Percentiles rank a stretch among this genome's conserved stretches.
Evolutionary conservation across 2,113 vertebrate species (phyloP).

Genomic region (Neoarius graeffei): DNA sequence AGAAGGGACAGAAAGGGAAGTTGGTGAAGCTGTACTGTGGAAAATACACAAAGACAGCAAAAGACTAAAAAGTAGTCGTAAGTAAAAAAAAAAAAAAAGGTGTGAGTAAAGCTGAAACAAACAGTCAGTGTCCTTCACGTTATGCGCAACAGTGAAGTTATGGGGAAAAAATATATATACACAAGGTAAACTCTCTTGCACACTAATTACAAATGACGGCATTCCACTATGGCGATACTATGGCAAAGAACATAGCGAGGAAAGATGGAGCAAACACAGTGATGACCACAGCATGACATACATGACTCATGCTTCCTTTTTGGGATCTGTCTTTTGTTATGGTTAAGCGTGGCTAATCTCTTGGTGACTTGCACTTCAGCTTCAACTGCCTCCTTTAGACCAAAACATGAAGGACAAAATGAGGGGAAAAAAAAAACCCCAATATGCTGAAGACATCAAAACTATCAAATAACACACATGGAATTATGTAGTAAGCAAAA

Average conservation of each 20-base stretch:
- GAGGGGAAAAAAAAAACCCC: background rate
- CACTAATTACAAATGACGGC: background rate
- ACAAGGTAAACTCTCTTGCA: background rate
- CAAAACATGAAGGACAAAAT: constrained; percentile 26
- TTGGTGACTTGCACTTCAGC: constrained; percentile 22
- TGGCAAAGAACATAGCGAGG: constrained; percentile 11
- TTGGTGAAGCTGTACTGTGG: constrained; percentile 43
- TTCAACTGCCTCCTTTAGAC: constrained; percentile 24
- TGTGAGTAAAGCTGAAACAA: constrained; percentile 24
- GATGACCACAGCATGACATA: constrained; percentile 41
- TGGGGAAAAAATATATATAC: background rate
- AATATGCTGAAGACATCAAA: background rate
- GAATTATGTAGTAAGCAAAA: no score
- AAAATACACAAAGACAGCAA: constrained; percentile 35
- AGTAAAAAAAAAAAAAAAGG: background rate
- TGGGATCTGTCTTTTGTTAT: constrained; percentile 26
- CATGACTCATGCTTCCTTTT: constrained; percentile 50
- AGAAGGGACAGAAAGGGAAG: constrained; percentile 62
- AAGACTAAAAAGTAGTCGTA: constrained; percentile 27
- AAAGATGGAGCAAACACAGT: constrained; percentile 7
- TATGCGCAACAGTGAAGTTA: background rate
- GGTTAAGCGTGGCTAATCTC: constrained; percentile 7
- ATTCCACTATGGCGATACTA: background rate
- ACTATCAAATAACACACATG: no score
- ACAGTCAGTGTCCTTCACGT: constrained; percentile 2